phyloP scores from a whole-genome alignment of 2,797 vertebrate species.

The Poecilia velifera region DNA sequence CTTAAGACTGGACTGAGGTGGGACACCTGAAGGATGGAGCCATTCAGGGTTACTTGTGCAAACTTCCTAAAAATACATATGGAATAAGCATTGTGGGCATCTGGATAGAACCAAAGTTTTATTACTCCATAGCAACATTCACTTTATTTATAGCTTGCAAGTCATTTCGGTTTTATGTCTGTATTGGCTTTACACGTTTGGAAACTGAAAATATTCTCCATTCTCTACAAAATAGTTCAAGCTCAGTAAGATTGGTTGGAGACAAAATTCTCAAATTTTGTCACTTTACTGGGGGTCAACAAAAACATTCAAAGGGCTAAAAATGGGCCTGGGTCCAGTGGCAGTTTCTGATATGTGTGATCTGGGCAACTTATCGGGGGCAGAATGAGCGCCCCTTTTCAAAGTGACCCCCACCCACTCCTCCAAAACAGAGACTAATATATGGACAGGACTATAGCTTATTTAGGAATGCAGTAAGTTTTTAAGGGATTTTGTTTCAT shows the following conservation, averaged over 20 bases:
- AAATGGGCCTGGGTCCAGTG: background rate
- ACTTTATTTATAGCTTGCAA: background rate
- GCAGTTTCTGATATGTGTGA: too few relatives aligned
- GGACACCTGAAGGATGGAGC: slow-evolving; percentile 46
- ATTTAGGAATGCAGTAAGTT: background rate
- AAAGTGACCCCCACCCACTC: too few relatives aligned
- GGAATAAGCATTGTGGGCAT: background rate
- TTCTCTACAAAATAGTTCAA: background rate
- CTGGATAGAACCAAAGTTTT: background rate
- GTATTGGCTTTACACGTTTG: background rate
- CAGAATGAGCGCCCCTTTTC: too few relatives aligned
- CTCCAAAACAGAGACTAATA: too few relatives aligned
- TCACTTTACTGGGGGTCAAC: background rate
- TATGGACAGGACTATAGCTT: too few relatives aligned
- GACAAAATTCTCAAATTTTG: background rate
- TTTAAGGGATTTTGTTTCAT: background rate
- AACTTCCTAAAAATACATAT: slow-evolving; percentile 51
- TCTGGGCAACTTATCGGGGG: too few relatives aligned
- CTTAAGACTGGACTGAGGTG: slow-evolving; percentile 56
- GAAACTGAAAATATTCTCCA: background rate
- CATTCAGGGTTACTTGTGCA: slow-evolving; percentile 56
- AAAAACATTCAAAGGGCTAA: background rate
- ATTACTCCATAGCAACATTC: background rate
- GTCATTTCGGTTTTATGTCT: background rate
- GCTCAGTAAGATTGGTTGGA: background rate